Percentiles rank a stretch among this genome's conserved stretches.
phyloP scores from a whole-genome alignment of 2,797 vertebrate species.

The Ficedula albicollis region DNA sequence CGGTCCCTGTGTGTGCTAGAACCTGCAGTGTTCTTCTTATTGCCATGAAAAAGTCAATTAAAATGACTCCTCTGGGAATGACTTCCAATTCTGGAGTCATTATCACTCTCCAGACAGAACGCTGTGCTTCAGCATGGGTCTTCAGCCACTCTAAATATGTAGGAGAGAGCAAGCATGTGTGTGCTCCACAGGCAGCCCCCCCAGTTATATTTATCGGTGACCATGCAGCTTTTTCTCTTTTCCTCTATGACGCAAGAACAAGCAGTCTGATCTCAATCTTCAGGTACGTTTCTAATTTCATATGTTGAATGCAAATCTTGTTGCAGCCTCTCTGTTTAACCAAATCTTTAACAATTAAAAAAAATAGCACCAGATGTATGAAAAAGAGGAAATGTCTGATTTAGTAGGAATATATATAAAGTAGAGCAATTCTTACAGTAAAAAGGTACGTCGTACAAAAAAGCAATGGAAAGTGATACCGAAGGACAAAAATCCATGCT shows the following conservation, averaged over 20 bases:
- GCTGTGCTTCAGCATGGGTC: constrained; percentile 31
- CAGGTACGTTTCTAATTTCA: neutral
- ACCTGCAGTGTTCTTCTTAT: constrained; percentile 72
- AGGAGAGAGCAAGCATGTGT: neutral
- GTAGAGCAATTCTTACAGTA: constrained; percentile 69
- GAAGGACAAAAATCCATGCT: constrained; percentile 57
- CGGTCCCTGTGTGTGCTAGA: neutral
- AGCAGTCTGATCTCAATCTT: constrained; percentile 26
- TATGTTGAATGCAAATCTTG: constrained; percentile 10
- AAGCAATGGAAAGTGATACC: constrained; percentile 61
- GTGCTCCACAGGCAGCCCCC: neutral
- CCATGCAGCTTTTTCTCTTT: neutral
- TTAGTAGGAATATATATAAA: constrained; percentile 75
- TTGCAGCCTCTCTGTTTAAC: constrained; percentile 59
- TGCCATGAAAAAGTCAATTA: constrained; percentile 65
- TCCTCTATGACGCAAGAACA: neutral
- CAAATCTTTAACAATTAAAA: constrained; percentile 66
- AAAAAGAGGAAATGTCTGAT: constrained; percentile 75
- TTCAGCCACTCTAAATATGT: neutral
- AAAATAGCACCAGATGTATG: constrained; percentile 78
- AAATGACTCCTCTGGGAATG: constrained; percentile 36
- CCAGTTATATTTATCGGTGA: neutral
- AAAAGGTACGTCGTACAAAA: constrained; percentile 72
- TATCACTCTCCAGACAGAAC: constrained; percentile 35
- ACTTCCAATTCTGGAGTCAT: constrained; percentile 49